Percentiles rank a stretch among this genome's conserved stretches.
Evolutionary conservation across 2,888 invertebrate genomes (phyloP).

Genomic region (Cephonodes hylas): DNA sequence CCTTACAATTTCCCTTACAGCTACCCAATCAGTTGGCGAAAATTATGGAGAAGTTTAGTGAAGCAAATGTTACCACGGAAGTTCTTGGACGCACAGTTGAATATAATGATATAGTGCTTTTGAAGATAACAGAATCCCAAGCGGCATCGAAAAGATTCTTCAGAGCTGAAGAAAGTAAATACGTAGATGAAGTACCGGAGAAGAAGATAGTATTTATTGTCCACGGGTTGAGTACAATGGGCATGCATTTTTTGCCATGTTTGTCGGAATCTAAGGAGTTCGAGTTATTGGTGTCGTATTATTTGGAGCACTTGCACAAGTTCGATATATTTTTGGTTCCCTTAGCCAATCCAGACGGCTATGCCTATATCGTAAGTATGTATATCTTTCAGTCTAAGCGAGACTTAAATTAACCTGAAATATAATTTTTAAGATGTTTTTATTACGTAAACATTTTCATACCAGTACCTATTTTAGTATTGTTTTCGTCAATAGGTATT

Average conservation of each 20-base stretch:
- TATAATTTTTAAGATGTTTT: no score
- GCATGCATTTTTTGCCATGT: slow-evolving; percentile 32
- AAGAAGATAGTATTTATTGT: slow-evolving; percentile 69
- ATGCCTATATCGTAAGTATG: slow-evolving; percentile 9
- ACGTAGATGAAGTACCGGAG: slow-evolving; percentile 47
- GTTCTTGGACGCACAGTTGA: slow-evolving; percentile 52
- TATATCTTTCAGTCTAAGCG: neutral
- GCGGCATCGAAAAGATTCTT: slow-evolving; percentile 27
- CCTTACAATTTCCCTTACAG: slow-evolving; percentile 35
- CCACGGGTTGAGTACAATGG: slow-evolving; percentile 59
- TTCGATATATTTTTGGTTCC: slow-evolving; percentile 70
- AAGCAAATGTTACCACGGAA: slow-evolving; percentile 45
- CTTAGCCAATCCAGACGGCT: slow-evolving; percentile 68
- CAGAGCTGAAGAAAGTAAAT: slow-evolving; percentile 48
- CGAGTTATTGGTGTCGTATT: slow-evolving; percentile 42
- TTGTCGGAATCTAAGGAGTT: slow-evolving; percentile 30
- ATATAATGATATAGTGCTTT: slow-evolving; percentile 58
- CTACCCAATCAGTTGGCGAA: slow-evolving; percentile 37
- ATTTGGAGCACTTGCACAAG: slow-evolving; percentile 53
- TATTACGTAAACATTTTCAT: no score
- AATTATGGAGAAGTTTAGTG: slow-evolving; percentile 31
- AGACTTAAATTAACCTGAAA: no score
- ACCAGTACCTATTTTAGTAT: no score
- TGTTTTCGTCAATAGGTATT: no score
- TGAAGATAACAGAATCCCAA: slow-evolving; percentile 41